These are phyloP conservation scores for Cephus pulcher DNA, from an alignment of 2,888 invertebrate genomes.

Conservation along the genomic window DNA sequence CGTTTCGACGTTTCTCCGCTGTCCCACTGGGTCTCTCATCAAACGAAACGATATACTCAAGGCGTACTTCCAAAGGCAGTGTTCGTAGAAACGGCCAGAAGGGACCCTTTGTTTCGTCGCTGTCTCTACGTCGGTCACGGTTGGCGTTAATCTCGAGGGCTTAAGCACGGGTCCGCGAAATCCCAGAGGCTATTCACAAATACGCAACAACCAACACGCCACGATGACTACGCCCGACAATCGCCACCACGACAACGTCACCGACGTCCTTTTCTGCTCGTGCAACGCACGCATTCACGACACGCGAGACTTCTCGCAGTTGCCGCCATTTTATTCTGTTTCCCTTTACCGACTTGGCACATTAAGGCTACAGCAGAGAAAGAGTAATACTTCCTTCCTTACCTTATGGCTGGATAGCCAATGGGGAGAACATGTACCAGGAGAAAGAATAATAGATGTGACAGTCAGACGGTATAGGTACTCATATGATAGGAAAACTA, in stretches of 20 bases:
- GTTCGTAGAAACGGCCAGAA: background rate
- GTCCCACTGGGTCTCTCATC: background rate
- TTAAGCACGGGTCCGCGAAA: constrained; percentile 46
- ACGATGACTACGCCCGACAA: background rate
- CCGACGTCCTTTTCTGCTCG: constrained; percentile 29
- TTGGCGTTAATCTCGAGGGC: constrained; percentile 49
- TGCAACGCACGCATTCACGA: background rate
- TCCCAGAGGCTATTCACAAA: constrained; percentile 51
- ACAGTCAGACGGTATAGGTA: background rate
- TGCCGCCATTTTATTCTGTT: constrained; percentile 19
- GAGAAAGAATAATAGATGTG: background rate
- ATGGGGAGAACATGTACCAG: too few species aligned
- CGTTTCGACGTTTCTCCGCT: background rate
- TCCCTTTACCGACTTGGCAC: constrained; percentile 9
- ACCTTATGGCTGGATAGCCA: too few species aligned
- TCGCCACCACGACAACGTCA: constrained; percentile 28
- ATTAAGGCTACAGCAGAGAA: background rate
- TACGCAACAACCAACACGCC: constrained; percentile 35
- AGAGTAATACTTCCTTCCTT: background rate
- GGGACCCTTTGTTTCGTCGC: constrained; percentile 37
- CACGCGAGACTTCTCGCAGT: background rate
- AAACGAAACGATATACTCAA: background rate
- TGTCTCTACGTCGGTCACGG: constrained; percentile 38
- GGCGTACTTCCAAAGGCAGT: background rate
- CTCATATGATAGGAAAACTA: background rate